Base-by-base conservation (phyloP, 2,797 vertebrate species). In the Chromis chromis region DNA sequence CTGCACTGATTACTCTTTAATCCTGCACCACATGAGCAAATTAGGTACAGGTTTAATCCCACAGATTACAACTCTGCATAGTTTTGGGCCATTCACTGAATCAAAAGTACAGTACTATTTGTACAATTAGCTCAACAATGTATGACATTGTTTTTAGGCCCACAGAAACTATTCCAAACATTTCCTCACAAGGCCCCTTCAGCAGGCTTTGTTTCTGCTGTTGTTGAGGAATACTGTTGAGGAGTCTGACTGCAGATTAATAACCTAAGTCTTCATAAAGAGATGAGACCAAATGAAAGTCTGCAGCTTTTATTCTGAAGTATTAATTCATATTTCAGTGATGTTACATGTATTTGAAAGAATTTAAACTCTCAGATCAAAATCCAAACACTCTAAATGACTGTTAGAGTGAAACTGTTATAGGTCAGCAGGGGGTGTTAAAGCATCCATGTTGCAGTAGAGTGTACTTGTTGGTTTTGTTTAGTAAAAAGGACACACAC, bases 81-180 rank as follows among this genome's bases (percentile, higher is more conserved):
- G 17, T 55, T 25, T 75, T 6, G 9, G n/a, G 25, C 17, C 50
- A 21, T 40, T 63, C 39, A 11, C 19, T 58, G 65, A 73, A 62
- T 66, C 59, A 16, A 56, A 31, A 14, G 39, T 66, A 52, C 55
- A 56, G 13, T 44, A 70, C 14, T 57, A 53, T 79, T 69, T 70
- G 27, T 56, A 66, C 39, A 70, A 53, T 64, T 46, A 27, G 66
- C 61, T 63, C 17, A 65, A 67, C 70, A 78, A 57, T 78, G 67
- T 57, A 22, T 72, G 39, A 74, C 74, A 49, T 59, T 82, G 75
- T 82, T 77, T 36, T 83, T n/a, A 28, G 65, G 33, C 48, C 61
- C 49, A 55, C 40, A 53, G 83, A 76, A 83, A 64, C 31, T 66
- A 82, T 77, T 82, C 28, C 66, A 82, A 74, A 79, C 48, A 83